A percentile compares a stretch with the other conserved stretches of the same genome.
Conservation (phyloP, 2,113 vertebrate genomes). For the Smithornis capensis region DNA sequence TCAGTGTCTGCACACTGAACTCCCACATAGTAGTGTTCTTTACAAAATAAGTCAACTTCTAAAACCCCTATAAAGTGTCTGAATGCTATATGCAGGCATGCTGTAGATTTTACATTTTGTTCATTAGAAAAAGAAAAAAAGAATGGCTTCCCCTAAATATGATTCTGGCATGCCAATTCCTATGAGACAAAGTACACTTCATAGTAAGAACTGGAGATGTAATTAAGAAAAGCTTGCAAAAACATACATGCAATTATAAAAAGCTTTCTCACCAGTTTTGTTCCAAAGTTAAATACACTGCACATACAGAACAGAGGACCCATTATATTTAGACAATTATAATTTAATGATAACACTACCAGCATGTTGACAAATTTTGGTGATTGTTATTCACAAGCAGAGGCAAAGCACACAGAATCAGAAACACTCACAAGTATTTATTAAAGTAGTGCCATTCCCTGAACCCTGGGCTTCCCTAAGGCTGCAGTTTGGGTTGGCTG, state of each 20-base stretch:
- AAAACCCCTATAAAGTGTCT: background rate
- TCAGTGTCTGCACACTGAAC: background rate
- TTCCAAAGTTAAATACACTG: background rate
- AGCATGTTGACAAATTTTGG: slow-evolving; percentile 4
- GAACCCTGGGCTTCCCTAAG: background rate
- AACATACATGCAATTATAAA: background rate
- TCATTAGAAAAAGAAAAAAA: background rate
- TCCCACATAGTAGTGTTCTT: background rate
- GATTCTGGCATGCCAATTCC: background rate
- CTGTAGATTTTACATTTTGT: background rate
- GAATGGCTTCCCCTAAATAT: background rate
- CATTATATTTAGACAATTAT: background rate
- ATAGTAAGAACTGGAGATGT: background rate
- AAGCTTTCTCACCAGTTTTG: background rate
- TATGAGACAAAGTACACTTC: background rate
- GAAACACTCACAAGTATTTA: background rate
- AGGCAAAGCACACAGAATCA: background rate
- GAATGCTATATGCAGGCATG: background rate
- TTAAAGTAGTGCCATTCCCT: background rate
- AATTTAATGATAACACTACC: background rate
- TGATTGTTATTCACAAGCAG: background rate
- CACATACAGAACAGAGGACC: background rate
- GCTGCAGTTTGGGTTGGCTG: background rate
- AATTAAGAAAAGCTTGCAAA: background rate
- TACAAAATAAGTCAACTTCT: background rate